Conservation (phyloP, 2,797 vertebrate species). For the Taeniopygia guttata region DNA sequence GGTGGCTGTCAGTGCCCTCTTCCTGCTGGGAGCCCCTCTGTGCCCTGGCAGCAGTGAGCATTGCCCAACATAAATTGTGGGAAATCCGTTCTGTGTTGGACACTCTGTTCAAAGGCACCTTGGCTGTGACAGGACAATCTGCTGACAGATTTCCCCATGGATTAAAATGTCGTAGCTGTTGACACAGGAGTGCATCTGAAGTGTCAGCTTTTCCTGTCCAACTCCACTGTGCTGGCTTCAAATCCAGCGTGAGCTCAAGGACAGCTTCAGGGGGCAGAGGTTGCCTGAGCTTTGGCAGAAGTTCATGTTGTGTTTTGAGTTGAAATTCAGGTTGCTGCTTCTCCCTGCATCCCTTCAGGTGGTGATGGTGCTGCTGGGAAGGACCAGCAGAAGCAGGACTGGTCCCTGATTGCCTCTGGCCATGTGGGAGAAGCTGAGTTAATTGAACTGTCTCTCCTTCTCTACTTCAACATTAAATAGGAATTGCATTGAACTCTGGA, state of each 20-base stretch:
- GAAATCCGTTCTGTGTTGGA: neutral
- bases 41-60: neutral
- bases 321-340: neutral
- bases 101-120: neutral
- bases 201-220: neutral
- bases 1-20: neutral
- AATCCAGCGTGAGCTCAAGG: neutral
- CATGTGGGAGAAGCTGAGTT: neutral
- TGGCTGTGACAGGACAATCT: neutral
- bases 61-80: neutral
- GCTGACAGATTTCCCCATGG: neutral
- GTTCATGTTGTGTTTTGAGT: neutral
- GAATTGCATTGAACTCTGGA: neutral
- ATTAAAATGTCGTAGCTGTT: neutral
- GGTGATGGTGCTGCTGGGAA: fast-evolving
- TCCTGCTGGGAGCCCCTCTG: neutral
- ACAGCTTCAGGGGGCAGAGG: neutral
- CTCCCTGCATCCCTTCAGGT: neutral
- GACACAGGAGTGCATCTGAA: fast-evolving
- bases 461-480: neutral
- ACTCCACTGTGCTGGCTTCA: neutral
- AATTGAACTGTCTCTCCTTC: neutral
- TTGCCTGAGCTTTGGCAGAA: neutral
- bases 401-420: neutral
- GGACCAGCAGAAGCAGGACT: neutral